These are phyloP conservation scores for Pteria penguin DNA, from an alignment of 2,888 invertebrate genomes.

Conservation along the genomic window DNA sequence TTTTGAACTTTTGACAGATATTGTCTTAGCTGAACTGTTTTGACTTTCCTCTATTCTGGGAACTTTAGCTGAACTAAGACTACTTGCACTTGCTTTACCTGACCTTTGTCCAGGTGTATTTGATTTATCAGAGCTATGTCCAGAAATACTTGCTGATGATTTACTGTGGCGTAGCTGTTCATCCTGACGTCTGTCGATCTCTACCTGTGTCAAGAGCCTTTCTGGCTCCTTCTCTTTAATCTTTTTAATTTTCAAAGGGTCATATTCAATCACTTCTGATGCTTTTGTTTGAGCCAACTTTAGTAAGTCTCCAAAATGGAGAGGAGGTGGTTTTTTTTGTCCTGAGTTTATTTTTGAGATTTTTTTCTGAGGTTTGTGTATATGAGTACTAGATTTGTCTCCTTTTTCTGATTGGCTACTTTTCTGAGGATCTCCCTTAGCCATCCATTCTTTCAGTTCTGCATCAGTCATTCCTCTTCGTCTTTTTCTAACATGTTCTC, in stretches of 20 bases:
- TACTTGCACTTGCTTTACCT: too few relatives aligned
- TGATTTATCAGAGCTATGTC: too few relatives aligned
- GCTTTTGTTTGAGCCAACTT: constrained; percentile 65
- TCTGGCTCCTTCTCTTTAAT: neutral
- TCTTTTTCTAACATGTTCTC: neutral
- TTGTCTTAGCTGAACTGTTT: too few relatives aligned
- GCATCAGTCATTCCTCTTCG: neutral
- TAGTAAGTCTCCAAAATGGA: constrained; percentile 65
- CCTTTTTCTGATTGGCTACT: neutral
- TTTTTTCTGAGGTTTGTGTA: neutral
- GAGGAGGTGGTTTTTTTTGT: constrained; percentile 54
- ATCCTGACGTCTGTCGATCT: neutral
- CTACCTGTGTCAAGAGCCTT: neutral
- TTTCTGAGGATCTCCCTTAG: neutral
- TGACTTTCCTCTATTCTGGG: too few relatives aligned
- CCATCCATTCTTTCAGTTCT: neutral
- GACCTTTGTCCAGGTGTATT: too few relatives aligned
- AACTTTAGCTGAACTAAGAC: too few relatives aligned
- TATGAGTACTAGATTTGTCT: neutral
- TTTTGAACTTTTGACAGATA: too few relatives aligned
- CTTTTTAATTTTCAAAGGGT: neutral
- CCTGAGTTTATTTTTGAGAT: constrained; percentile 36
- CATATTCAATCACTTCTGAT: constrained; percentile 32
- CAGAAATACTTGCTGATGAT: too few relatives aligned
- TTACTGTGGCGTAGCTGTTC: too few relatives aligned